Conservation (phyloP, 2,888 invertebrate genomes). For the Hyalella azteca region DNA sequence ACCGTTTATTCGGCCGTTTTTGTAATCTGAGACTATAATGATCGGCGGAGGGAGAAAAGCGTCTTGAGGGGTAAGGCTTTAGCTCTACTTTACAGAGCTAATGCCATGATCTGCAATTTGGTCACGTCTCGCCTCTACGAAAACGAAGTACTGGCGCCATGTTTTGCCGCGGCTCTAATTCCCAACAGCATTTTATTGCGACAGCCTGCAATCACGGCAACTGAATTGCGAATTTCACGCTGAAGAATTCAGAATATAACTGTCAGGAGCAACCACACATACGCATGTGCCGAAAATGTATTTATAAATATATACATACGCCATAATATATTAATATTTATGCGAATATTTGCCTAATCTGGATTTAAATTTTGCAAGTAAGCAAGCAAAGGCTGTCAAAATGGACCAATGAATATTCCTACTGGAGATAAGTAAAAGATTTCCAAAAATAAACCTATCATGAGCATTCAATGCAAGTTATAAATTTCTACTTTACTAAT, state of each 20-base stretch:
- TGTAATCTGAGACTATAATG: constrained; percentile 25
- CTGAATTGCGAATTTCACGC: background rate
- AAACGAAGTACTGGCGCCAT: constrained; percentile 13
- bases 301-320: too few species aligned
- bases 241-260: too few species aligned
- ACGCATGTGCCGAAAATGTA: too few species aligned
- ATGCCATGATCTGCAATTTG: constrained; percentile 29
- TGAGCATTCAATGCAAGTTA: background rate
- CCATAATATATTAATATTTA: too few species aligned
- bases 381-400: too few species aligned
- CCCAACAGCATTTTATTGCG: constrained; percentile 24
- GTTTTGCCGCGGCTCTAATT: constrained; percentile 23
- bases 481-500: background rate
- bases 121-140: constrained; percentile 17
- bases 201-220: constrained; percentile 11
- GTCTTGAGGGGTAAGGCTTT: background rate
- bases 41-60: constrained; percentile 6
- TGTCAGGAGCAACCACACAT: too few species aligned
- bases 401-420: too few species aligned
- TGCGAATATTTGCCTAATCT: too few species aligned
- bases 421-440: too few species aligned
- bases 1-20: background rate
- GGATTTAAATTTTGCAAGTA: too few species aligned
- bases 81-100: constrained; percentile 1
- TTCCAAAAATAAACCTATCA: background rate